Evolutionary conservation across 2,888 invertebrate species (phyloP).

Genomic region (Polydesmus complanatus): DNA sequence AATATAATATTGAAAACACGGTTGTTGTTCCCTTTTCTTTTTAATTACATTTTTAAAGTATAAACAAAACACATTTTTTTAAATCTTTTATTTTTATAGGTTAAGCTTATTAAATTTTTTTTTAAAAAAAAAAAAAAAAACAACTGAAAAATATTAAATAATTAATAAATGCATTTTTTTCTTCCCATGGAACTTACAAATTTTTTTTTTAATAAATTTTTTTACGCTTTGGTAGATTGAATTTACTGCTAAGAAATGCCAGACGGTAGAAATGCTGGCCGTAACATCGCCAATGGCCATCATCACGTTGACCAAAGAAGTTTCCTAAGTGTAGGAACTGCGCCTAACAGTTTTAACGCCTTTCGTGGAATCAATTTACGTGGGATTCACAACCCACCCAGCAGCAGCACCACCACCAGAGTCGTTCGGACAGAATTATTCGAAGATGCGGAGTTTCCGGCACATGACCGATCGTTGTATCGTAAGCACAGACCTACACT

Average conservation of each 20-base stretch:
- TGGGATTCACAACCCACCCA: not conserved
- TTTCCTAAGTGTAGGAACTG: not conserved
- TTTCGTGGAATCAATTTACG: not conserved
- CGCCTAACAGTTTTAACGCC: not conserved
- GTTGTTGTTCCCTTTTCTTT: no score
- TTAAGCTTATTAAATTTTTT: not conserved
- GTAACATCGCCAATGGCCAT: not conserved
- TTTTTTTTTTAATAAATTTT: not conserved
- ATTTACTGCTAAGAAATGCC: not conserved
- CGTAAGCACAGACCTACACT: conserved; percentile 42
- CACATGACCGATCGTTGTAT: conserved; percentile 40
- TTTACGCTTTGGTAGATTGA: not conserved
- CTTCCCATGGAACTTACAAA: not conserved
- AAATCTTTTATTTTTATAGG: no score
- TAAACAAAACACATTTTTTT: no score
- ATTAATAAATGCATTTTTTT: not conserved
- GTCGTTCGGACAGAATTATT: conserved; percentile 32
- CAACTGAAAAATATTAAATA: not conserved
- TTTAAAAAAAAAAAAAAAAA: not conserved
- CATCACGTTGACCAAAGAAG: not conserved
- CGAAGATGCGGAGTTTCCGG: conserved; percentile 48
- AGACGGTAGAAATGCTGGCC: not conserved
- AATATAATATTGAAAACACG: no score
- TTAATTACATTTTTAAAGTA: no score
- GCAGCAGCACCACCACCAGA: not conserved